Percentiles rank a stretch among this genome's conserved stretches.
Conservation (phyloP, 2,888 invertebrate species). For the Cantharis rufa region DNA sequence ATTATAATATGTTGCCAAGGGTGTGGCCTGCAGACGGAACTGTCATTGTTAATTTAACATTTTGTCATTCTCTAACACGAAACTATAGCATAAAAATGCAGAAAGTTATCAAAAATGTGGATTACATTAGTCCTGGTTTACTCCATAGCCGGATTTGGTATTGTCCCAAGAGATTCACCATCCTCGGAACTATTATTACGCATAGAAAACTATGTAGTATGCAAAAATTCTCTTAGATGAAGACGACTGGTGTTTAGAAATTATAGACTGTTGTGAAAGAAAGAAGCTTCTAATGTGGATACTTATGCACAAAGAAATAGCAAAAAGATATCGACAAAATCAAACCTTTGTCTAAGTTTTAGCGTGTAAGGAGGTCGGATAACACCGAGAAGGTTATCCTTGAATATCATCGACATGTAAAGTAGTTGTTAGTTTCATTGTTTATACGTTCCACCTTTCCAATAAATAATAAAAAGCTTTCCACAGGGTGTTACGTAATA, state of each 20-base stretch:
- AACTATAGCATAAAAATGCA: too few species aligned
- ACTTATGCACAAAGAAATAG: neutral
- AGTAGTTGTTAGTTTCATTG: neutral
- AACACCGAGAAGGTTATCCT: neutral
- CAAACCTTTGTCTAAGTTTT: neutral
- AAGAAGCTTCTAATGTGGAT: neutral
- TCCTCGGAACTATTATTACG: too few species aligned
- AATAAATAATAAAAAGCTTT: neutral
- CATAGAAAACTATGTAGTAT: too few species aligned
- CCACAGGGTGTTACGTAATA: neutral
- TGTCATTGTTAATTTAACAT: too few species aligned
- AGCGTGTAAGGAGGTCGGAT: neutral
- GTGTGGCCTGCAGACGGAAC: too few species aligned
- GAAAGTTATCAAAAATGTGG: too few species aligned
- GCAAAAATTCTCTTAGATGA: too few species aligned
- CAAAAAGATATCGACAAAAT: neutral
- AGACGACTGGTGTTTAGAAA: neutral
- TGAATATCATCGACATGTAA: neutral
- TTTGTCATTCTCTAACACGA: too few species aligned
- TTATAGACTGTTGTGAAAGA: neutral
- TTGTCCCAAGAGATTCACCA: too few species aligned
- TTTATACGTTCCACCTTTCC: neutral
- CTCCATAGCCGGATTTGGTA: too few species aligned
- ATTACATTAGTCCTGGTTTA: too few species aligned
- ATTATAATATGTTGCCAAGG: too few species aligned